Conservation (phyloP, 2,888 invertebrate genomes). For the Drosophila subsilvestris region DNA sequence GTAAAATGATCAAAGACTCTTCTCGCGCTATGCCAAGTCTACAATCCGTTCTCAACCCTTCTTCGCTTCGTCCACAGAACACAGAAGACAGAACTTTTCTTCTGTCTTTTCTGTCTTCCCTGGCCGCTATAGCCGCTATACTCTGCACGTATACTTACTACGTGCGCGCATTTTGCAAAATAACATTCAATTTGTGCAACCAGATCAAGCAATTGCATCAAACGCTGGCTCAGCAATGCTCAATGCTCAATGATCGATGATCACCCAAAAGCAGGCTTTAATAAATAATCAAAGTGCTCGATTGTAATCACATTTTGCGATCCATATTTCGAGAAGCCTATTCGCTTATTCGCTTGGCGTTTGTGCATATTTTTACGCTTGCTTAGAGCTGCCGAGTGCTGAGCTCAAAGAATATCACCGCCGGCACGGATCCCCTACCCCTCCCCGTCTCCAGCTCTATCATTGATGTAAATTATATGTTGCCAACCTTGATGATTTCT, state of each 20-base stretch:
- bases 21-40: conserved; percentile 81
- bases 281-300: conserved; percentile 65
- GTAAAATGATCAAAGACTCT: conserved; percentile 83
- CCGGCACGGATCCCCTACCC: conserved; percentile 29
- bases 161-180: conserved; percentile 81
- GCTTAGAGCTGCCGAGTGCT: conserved; percentile 63
- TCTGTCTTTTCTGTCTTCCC: conserved; percentile 20
- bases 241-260: conserved; percentile 35
- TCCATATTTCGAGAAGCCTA: conserved; percentile 24
- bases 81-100: background rate
- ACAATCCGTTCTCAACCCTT: conserved; percentile 35
- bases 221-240: conserved; percentile 43
- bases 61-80: conserved; percentile 15
- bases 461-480: conserved; percentile 69
- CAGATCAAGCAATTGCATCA: conserved; percentile 82
- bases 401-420: conserved; percentile 66
- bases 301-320: conserved; percentile 61
- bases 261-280: conserved; percentile 36
- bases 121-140: conserved; percentile 47
- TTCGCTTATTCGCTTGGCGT: conserved; percentile 26
- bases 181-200: conserved; percentile 84
- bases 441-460: conserved; percentile 41
- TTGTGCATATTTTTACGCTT: conserved; percentile 72
- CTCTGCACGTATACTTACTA: conserved; percentile 68
- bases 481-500: conserved; percentile 74